Evolutionary conservation across 2,888 invertebrate genomes (phyloP).

Genomic region (Sturmia bella): DNA sequence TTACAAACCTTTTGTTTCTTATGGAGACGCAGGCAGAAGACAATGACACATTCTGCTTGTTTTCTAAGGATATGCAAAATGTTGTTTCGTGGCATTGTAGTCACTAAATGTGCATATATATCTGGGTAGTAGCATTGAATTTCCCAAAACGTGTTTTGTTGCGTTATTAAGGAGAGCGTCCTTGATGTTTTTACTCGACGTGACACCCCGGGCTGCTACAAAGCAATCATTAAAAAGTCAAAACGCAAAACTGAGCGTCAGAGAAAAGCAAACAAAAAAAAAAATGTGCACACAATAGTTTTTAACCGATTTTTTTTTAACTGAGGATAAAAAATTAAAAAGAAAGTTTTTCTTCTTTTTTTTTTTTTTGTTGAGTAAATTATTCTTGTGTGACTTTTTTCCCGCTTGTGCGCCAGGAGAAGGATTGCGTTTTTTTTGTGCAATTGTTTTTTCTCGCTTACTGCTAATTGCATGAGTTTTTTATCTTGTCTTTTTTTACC

Average conservation of each 20-base stretch:
- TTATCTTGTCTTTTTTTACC: slow-evolving; percentile 50
- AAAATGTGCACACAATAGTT: neutral
- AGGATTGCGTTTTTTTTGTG: slow-evolving; percentile 42
- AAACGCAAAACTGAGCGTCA: slow-evolving; percentile 58
- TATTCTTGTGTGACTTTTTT: neutral
- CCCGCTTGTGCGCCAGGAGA: slow-evolving; percentile 3
- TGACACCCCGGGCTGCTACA: slow-evolving; percentile 52
- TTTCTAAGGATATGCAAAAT: slow-evolving; percentile 36
- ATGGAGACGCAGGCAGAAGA: neutral
- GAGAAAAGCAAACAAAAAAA: neutral
- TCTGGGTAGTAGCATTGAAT: slow-evolving; percentile 19
- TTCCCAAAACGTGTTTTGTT: slow-evolving; percentile 5
- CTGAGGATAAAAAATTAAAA: neutral
- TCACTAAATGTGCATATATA: neutral
- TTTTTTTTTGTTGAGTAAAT: neutral
- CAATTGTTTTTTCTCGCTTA: neutral
- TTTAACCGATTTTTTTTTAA: slow-evolving; percentile 17
- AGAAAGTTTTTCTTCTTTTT: neutral
- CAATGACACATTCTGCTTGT: neutral
- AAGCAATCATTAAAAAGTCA: slow-evolving; percentile 68
- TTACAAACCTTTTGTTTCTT: slow-evolving; percentile 3
- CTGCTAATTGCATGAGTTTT: slow-evolving; percentile 18
- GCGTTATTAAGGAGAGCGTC: neutral
- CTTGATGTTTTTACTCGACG: slow-evolving; percentile 40
- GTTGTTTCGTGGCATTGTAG: neutral